Base-by-base conservation (phyloP, 92 coral and sea anemone genomes). In the Siderastrea siderea region DNA sequence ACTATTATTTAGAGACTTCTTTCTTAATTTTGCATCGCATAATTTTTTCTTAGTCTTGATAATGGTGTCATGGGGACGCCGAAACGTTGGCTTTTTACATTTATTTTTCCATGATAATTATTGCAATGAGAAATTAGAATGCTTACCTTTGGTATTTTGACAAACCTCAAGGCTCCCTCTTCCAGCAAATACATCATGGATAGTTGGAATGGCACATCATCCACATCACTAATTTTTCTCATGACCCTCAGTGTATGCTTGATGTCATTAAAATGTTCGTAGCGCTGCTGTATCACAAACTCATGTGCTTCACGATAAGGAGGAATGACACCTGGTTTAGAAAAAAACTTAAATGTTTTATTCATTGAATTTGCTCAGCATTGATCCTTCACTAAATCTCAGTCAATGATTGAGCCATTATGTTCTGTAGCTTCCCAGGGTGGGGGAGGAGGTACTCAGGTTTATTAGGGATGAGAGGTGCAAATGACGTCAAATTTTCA, bases 151-250 rank as follows among this genome's bases (percentile, higher is more conserved):
- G 97, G 95, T 65, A 94, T 77, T 71, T 87, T 86, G 68, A 92
- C 93, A 48, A 97, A 95, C 57, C 96, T 86, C 73, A 94, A 80
- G 60, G 93, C 97, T 65, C 99, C 99, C 54, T 94, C 98, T 19
- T 97, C 94, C 69, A 97, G 77, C 79, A 95, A 51, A 74, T 73
- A 95, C 93, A 97, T 94, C 91, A 88, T 90, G 53, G 95, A 86
- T 61, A 95, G 65, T 50, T 94, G 94, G 19, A 83, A 70, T 1
- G 94, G 81, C 8, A 90, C 44, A n/a, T 87, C 95, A 61, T 89
- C 87, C n/a, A 82, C 89, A 54, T 80, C 80, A 46, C 75, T 79
- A 9, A 86, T 82, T n/a, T 94, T 85, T 59, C 90, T 87, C 86
- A 94, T 97, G 61, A 92, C 78, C 38, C 64, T 77, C 70, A 97